phyloP scores from a whole-genome alignment of 2,797 vertebrate species.

The Sebastolobus alascanus region DNA sequence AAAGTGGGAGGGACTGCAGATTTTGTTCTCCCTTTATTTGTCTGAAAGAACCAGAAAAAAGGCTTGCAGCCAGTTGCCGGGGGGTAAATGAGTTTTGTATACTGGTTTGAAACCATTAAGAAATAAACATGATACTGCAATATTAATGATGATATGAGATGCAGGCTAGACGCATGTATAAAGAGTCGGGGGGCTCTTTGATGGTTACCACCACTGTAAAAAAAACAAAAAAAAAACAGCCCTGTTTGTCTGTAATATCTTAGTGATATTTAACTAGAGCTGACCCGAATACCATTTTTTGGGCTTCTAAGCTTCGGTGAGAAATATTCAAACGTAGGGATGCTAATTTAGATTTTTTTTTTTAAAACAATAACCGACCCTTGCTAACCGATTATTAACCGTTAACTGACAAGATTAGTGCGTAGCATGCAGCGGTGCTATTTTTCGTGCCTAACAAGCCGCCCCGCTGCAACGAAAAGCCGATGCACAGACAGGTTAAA shows the following conservation, averaged over 20 bases:
- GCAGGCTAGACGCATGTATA: conserved; percentile 14
- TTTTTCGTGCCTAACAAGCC: no score
- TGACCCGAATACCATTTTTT: no score
- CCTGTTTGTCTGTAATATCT: background rate
- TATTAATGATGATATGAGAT: conserved; percentile 46
- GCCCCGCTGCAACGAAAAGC: no score
- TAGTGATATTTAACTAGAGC: background rate
- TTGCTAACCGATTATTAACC: no score
- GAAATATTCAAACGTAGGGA: no score
- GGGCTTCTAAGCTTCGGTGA: no score
- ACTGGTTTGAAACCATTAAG: conserved; percentile 53
- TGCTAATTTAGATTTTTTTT: no score
- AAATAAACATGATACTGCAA: conserved; percentile 45
- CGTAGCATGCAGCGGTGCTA: no score
- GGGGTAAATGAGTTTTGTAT: conserved; percentile 45
- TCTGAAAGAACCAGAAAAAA: conserved; percentile 35
- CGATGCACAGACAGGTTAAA: no score
- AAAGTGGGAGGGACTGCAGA: conserved; percentile 42
- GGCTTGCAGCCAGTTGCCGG: conserved; percentile 41
- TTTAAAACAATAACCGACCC: no score
- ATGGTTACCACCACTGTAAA: conserved; percentile 11
- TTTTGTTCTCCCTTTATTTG: conserved; percentile 56
- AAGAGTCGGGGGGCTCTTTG: conserved; percentile 4
- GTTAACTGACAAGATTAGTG: no score
- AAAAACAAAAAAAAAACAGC: conserved; percentile 1